phyloP scores from a whole-genome alignment of 2,888 invertebrate species.

The Ophion ventricosus region DNA sequence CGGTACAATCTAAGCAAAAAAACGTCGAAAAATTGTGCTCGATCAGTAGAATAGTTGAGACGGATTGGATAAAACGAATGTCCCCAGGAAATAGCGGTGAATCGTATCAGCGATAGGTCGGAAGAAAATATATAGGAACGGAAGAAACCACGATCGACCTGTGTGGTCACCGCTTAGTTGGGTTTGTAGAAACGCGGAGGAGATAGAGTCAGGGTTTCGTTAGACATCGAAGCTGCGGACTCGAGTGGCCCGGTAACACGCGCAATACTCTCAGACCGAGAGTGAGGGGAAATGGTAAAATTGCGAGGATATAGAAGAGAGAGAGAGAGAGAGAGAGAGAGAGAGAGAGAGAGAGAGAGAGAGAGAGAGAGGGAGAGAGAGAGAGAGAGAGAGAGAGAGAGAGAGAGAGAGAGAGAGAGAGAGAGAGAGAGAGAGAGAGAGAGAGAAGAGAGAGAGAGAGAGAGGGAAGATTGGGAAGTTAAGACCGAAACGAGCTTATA shows the following conservation, averaged over 20 bases:
- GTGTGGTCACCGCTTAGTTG: slow-evolving; percentile 36
- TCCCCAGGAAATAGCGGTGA: slow-evolving; percentile 13
- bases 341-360: background rate
- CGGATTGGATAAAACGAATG: slow-evolving; percentile 22
- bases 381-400: no score
- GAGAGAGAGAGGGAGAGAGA: slow-evolving; percentile 9
- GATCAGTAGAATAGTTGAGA: background rate
- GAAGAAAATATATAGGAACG: slow-evolving; percentile 14
- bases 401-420: background rate
- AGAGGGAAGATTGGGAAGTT: slow-evolving; percentile 29
- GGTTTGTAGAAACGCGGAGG: slow-evolving; percentile 41
- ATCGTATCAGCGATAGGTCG: slow-evolving; percentile 1
- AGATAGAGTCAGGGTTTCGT: slow-evolving; percentile 48
- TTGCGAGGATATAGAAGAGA: background rate
- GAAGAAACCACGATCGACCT: slow-evolving; percentile 51
- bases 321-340: background rate
- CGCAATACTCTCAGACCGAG: slow-evolving; percentile 6
- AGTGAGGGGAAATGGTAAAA: slow-evolving; percentile 24
- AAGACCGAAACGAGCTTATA: background rate
- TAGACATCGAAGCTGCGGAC: slow-evolving; percentile 41
- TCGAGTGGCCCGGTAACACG: slow-evolving; percentile 51
- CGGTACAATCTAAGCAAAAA: background rate
- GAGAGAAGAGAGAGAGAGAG: slow-evolving; percentile 8
- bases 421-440: background rate
- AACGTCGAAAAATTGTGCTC: slow-evolving; percentile 6